These are phyloP conservation scores for Homalodisca vitripennis DNA, from an alignment of 1,140 invertebrate species.

Conservation along the genomic window DNA sequence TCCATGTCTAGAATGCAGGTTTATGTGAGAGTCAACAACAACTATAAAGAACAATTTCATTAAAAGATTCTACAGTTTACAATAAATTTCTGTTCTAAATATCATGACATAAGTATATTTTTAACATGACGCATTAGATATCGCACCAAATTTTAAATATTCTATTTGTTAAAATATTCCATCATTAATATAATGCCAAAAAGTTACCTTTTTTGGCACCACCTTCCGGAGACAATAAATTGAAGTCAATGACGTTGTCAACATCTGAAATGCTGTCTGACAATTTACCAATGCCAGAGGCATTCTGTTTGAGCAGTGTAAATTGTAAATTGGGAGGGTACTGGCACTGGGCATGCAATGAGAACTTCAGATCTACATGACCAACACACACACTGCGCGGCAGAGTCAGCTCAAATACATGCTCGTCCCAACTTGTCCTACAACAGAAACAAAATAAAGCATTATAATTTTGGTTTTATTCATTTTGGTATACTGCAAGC, in stretches of 20 bases:
- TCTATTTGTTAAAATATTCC: neutral
- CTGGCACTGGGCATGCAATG: constrained; percentile 69
- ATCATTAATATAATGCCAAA: neutral
- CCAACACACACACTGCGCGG: constrained; percentile 69
- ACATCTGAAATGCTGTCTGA: constrained; percentile 48
- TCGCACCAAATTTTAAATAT: neutral
- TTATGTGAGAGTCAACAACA: too few species aligned
- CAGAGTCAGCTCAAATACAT: constrained; percentile 85
- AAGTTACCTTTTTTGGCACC: constrained; percentile 26
- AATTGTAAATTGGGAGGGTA: constrained; percentile 65
- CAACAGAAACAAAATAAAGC: too few species aligned
- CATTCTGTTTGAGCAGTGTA: constrained; percentile 80
- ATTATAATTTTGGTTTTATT: too few species aligned
- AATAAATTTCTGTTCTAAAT: too few species aligned
- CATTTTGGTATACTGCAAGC: too few species aligned
- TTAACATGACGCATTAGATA: too few species aligned
- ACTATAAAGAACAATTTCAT: too few species aligned
- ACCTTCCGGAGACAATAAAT: constrained; percentile 13
- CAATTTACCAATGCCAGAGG: constrained; percentile 63
- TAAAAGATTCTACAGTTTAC: too few species aligned
- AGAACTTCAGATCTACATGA: constrained; percentile 86
- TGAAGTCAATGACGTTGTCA: constrained; percentile 46
- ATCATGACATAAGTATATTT: too few species aligned
- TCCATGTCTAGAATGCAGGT: too few species aligned
- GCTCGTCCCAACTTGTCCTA: constrained; percentile 85